phyloP scores from a whole-genome alignment of 2,113 vertebrate species.

The Motacilla alba region DNA sequence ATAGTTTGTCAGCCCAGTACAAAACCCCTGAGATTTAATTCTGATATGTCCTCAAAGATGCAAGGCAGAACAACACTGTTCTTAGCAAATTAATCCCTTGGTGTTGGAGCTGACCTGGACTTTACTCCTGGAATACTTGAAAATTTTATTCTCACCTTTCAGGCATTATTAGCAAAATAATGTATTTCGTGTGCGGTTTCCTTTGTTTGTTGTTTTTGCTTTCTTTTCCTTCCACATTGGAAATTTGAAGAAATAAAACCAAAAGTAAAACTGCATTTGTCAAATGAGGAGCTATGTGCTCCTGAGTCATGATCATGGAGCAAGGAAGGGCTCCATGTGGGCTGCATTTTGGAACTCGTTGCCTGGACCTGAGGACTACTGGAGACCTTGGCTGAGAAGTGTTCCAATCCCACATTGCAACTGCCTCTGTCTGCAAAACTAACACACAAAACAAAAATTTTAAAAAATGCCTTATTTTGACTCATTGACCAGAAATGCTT shows the following conservation, averaged over 20 bases:
- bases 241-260: background rate
- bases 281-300: background rate
- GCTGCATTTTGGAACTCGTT: background rate
- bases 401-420: background rate
- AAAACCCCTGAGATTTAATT: background rate
- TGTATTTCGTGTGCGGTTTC: rapidly evolving
- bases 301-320: background rate
- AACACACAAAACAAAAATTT: background rate
- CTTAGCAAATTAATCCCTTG: background rate
- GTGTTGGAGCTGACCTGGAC: background rate
- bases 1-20: background rate
- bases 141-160: background rate
- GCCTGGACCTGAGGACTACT: background rate
- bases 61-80: background rate
- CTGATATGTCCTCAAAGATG: background rate
- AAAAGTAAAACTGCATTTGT: background rate
- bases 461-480: background rate
- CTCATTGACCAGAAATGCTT: background rate
- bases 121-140: background rate
- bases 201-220: background rate
- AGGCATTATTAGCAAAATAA: background rate
- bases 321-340: background rate
- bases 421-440: background rate
- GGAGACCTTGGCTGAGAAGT: background rate
- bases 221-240: background rate